Conservation (phyloP, 1,140 invertebrate species). For the Holcopasites calliopsidis region DNA sequence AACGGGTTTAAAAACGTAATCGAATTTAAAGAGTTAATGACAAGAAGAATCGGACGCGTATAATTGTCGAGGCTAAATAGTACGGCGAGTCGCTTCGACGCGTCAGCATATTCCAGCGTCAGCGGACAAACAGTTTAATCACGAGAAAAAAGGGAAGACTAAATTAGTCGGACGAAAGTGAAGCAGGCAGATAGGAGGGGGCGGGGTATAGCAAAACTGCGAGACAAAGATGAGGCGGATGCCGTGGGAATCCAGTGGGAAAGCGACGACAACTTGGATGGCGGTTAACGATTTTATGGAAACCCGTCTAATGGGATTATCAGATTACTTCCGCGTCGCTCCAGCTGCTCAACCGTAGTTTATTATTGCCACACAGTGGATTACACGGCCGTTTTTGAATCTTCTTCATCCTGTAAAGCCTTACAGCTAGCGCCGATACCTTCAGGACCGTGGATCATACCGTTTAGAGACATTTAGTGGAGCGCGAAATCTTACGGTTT, state of each 20-base stretch:
- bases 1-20: no score
- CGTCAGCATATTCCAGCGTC: not conserved
- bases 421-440: not conserved
- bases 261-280: slow-evolving; percentile 17
- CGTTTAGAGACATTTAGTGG: not conserved
- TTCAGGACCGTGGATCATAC: not conserved
- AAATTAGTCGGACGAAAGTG: not conserved
- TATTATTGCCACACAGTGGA: slow-evolving; percentile 55
- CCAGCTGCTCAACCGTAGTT: slow-evolving; percentile 48
- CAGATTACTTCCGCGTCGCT: slow-evolving; percentile 61
- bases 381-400: slow-evolving; percentile 60
- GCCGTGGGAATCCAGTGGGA: not conserved
- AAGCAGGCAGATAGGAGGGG: no score
- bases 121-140: not conserved
- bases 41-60: not conserved
- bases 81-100: not conserved
- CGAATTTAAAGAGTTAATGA: not conserved
- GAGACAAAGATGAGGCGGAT: slow-evolving; percentile 2
- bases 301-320: slow-evolving; percentile 63
- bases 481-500: slow-evolving; percentile 4
- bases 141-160: not conserved
- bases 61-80: slow-evolving; percentile 6
- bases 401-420: slow-evolving; percentile 4
- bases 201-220: not conserved
- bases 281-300: slow-evolving; percentile 65